Percentiles rank a stretch among this genome's conserved stretches.
Evolutionary conservation across 2,113 vertebrate genomes (phyloP).

Genomic region (Podocnemis expansa): DNA sequence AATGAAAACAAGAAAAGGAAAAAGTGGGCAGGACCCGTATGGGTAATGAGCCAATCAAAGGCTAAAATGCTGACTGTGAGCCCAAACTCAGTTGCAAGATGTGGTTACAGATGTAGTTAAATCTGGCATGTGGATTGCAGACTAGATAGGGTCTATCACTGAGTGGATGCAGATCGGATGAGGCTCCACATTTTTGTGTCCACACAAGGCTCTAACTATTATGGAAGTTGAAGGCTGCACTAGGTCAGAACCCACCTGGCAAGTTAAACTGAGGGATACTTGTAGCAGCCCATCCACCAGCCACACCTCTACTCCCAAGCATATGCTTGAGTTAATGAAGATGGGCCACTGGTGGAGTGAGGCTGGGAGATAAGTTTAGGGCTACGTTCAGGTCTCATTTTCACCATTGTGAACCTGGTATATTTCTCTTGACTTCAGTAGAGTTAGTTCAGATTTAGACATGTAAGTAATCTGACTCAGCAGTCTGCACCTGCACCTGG

Average conservation of each 20-base stretch:
- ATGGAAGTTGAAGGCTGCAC: not conserved
- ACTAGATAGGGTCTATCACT: no score
- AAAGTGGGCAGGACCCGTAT: no score
- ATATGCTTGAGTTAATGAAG: not conserved
- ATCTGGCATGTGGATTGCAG: no score
- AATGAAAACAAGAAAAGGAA: no score
- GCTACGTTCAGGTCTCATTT: not conserved
- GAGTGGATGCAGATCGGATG: no score
- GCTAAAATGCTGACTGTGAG: no score
- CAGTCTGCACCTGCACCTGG: not conserved
- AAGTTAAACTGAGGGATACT: not conserved
- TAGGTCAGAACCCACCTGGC: not conserved
- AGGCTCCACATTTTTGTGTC: no score
- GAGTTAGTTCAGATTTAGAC: not conserved
- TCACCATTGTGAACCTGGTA: not conserved
- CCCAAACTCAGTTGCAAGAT: no score
- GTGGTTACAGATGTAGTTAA: no score
- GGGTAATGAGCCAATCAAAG: no score
- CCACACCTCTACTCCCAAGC: not conserved
- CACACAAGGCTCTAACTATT: no score
- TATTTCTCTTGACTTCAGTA: not conserved
- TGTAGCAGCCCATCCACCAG: not conserved
- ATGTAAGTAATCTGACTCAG: conserved; percentile 1
- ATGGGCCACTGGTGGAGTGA: fast-evolving
- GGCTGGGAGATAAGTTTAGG: not conserved